Conservation (phyloP, 2,113 vertebrate species). For the Piprites chloris region DNA sequence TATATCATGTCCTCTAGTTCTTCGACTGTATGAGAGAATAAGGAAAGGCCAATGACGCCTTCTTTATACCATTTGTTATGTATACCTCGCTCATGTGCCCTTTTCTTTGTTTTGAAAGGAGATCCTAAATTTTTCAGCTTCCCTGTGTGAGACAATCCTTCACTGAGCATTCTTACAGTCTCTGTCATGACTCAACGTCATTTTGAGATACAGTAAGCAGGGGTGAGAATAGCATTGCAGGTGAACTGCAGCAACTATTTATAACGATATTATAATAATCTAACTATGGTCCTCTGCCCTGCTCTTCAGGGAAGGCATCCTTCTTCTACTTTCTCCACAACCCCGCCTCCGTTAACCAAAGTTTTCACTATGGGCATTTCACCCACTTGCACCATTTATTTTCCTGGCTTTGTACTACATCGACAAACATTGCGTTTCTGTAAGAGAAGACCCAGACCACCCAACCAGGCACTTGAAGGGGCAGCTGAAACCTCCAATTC, state of each 20-base stretch:
- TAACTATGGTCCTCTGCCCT: not conserved
- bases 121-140: not conserved
- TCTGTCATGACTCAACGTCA: not conserved
- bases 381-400: not conserved
- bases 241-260: not conserved
- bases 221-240: not conserved
- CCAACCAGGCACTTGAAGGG: accelerated
- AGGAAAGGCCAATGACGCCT: not conserved
- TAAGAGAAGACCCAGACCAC: not conserved
- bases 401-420: not conserved
- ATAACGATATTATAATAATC: accelerated
- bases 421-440: accelerated
- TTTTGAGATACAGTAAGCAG: not conserved
- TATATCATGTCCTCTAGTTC: not conserved
- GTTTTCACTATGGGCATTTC: not conserved
- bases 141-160: not conserved
- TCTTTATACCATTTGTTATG: not conserved
- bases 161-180: not conserved
- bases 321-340: not conserved
- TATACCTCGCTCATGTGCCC: not conserved
- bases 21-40: not conserved
- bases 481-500: not conserved
- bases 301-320: not conserved
- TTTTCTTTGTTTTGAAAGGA: not conserved
- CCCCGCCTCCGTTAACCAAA: accelerated